Evolutionary conservation across 2,113 vertebrate species (phyloP).

Genomic region (Tautogolabrus adspersus): DNA sequence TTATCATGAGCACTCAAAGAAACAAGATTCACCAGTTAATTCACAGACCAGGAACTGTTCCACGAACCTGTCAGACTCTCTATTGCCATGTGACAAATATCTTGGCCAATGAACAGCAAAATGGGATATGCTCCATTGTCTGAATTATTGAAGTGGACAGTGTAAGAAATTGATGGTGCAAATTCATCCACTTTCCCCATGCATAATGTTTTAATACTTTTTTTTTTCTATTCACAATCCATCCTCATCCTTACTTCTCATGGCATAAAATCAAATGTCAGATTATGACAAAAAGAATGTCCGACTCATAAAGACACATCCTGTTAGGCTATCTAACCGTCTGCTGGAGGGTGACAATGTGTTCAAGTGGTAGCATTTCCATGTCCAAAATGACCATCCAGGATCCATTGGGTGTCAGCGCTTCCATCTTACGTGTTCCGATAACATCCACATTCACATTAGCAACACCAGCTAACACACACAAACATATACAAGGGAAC

Average conservation of each 20-base stretch:
- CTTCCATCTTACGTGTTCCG: too few species aligned
- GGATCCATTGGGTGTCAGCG: slow-evolving; percentile 8
- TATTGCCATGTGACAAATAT: slow-evolving; percentile 76
- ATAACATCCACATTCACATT: background rate
- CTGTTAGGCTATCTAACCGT: background rate
- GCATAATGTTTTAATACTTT: slow-evolving; percentile 61
- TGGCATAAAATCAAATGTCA: slow-evolving; percentile 26
- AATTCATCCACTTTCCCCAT: slow-evolving; percentile 62
- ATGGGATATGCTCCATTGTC: slow-evolving; percentile 64
- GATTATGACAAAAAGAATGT: slow-evolving; percentile 53
- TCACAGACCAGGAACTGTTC: slow-evolving; percentile 30
- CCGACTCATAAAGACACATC: slow-evolving; percentile 29
- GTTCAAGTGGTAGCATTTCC: slow-evolving; percentile 4
- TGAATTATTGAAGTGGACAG: slow-evolving; percentile 80
- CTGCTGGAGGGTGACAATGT: slow-evolving; percentile 34
- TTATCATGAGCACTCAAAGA: background rate
- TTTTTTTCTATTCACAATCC: slow-evolving; percentile 27
- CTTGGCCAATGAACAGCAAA: slow-evolving; percentile 62
- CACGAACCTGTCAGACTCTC: slow-evolving; percentile 61
- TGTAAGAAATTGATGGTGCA: slow-evolving; percentile 62
- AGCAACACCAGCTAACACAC: slow-evolving; percentile 10
- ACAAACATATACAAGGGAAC: slow-evolving; percentile 28
- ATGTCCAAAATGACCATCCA: slow-evolving; percentile 19
- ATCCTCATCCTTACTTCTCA: slow-evolving; percentile 32
- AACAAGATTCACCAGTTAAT: slow-evolving; percentile 18